Evolutionary conservation across 2,797 vertebrate species (phyloP), one percentile per base, ranked within the genome.

Genomic region (Tangara arthus): DNA sequence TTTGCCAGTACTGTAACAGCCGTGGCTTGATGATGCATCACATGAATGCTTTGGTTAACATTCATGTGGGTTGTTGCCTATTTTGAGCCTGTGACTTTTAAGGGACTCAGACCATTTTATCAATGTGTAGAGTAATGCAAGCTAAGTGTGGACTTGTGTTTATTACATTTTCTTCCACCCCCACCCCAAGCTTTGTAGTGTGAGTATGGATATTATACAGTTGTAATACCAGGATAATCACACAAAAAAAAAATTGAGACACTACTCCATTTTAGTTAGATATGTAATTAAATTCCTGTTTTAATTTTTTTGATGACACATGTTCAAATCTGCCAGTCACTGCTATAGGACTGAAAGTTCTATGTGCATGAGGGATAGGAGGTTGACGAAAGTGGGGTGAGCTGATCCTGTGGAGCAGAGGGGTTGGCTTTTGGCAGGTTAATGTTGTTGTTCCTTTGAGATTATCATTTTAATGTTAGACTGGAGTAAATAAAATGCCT

Each of bases 301-400:
- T 37, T 22, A 15, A 2, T 41, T 20, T 15, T 68, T 77, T 60
- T n/a, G 2, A 19, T 73, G 20, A 9, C 7, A 0, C 21, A 1
- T 35, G 47, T 75, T 81, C 13, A n/a, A 4, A 22, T 39, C 8
- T 27, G 28, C 19, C 34, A 3, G 19, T 59, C 9, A 2, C 12
- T 47, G 17, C 26, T 32, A 10, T 11, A 18, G 24, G 26, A n/a
- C 1, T 18, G 20, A 7, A 57, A 49, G 16, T 18, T 41, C 42
- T 49, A 0, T 0, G 0, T 44, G 42, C 23, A 6, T 2, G 15
- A 23, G 6, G 3, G 5, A 14, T 17, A 12, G 6, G 11, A 7
- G 9, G 3, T 37, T 19, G 15, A 27, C 26, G 11, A 3, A 12
- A 11, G 47, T 5, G 15, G 22, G 23, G 4, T 24, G 12, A 59